A percentile compares a stretch with the other conserved stretches of the same genome.
phyloP scores from a whole-genome alignment of 2,797 vertebrate genomes.

The Spatula clypeata region DNA sequence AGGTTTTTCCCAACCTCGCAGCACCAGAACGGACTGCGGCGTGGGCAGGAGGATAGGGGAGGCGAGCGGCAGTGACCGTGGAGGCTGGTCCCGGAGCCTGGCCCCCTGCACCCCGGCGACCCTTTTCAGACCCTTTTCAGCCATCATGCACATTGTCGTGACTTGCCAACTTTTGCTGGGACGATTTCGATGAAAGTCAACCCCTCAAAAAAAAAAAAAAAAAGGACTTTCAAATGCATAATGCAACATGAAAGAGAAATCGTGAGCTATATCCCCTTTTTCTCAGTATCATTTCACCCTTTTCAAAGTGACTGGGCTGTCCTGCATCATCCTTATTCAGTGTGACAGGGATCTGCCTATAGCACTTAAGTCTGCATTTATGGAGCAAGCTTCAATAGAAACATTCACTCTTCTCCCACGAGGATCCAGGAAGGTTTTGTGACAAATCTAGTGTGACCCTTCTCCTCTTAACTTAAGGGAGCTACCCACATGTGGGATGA shows the following conservation, averaged over 20 bases:
- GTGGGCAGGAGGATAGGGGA: too few species aligned
- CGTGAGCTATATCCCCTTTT: accelerated
- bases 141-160: accelerated
- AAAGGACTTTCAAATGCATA: neutral
- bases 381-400: neutral
- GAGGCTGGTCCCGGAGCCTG: too few species aligned
- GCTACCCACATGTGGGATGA: neutral
- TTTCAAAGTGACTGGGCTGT: neutral
- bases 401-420: accelerated
- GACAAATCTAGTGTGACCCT: neutral
- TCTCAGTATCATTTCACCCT: neutral
- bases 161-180: accelerated
- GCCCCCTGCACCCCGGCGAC: accelerated
- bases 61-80: accelerated
- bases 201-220: neutral
- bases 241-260: neutral
- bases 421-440: neutral
- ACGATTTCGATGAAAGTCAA: neutral
- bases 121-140: neutral
- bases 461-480: neutral
- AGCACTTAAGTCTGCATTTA: neutral
- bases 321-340: accelerated
- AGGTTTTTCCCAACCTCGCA: neutral
- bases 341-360: neutral
- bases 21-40: too few species aligned